Base-by-base conservation (phyloP, 2,888 invertebrate genomes). In the Metalampra italica region DNA sequence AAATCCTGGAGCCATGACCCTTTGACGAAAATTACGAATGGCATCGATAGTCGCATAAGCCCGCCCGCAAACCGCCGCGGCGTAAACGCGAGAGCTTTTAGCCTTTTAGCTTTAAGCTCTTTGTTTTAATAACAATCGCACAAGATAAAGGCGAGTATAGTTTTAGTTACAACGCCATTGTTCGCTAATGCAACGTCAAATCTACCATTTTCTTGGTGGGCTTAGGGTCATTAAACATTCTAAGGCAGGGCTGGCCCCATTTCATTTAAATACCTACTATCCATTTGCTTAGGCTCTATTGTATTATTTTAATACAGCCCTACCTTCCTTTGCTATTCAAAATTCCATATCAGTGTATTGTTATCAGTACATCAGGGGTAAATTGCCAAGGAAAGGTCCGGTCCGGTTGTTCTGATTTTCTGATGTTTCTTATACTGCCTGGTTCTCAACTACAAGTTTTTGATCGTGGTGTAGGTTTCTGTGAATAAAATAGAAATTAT, bases 131-230 rank as follows among this genome's bases (percentile, higher is more conserved):
- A 81, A 81, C 80, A 80, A 81, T 78, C 66, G 72, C 56, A 63
- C 29, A 77, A 77, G 81, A 82, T 81, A 81, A 77, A 78, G 77
- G 74, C 60, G 62, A 68, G 66, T 72, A 65, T 68, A 74, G 76
- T 75, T 74, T 75, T 74, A 78, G 81, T 81, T 82, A 70, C 64
- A 30, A 9, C 30, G 13, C 79, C 57, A 77, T 83, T 84, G 84
- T 84, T 78, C 69, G 59, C 71, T 84, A 84, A 84, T 82, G 82
- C 78, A 79, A 69, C 75, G 72, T 71, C 75, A 75, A 74, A 76
- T 71, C 71, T 75, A 69, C 71, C 68, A 64, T 66, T 70, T 70
- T 66, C 64, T 66, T 65, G 54, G 66, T 69, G 64, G 62, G 64
- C 71, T 75, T 68, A 65, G 71, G 71, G 67, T 79, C 81, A 75